A percentile compares a stretch with the other conserved stretches of the same genome.
phyloP scores from a whole-genome alignment of 2,888 invertebrate genomes.

The Vesta saturnalis region DNA sequence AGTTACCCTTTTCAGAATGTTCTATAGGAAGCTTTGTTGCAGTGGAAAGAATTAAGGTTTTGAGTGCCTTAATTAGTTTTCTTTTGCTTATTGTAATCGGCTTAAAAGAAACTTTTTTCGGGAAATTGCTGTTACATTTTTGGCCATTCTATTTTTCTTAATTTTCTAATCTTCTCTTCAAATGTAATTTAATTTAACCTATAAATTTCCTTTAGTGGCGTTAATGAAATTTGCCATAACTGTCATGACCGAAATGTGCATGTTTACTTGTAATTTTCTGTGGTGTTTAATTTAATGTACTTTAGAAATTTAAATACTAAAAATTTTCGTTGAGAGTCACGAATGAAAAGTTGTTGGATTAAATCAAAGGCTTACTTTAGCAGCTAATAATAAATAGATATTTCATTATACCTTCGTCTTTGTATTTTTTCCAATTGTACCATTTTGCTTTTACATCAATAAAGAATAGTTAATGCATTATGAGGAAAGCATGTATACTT shows the following conservation, averaged over 20 bases:
- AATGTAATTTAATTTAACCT: background rate
- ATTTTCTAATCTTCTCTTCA: background rate
- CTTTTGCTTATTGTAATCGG: background rate
- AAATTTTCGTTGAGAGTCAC: conserved; percentile 10
- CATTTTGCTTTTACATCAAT: too few relatives aligned
- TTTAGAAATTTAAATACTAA: conserved; percentile 11
- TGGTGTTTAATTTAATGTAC: conserved; percentile 11
- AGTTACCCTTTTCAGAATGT: background rate
- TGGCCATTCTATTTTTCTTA: background rate
- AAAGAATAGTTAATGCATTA: too few relatives aligned
- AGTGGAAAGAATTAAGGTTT: background rate
- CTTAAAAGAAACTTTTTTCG: too few relatives aligned
- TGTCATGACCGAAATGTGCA: conserved; percentile 8
- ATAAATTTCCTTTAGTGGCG: conserved; percentile 10
- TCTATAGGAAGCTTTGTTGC: background rate
- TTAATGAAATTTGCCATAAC: conserved; percentile 9
- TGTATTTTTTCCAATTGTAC: too few relatives aligned
- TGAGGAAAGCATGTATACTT: too few relatives aligned
- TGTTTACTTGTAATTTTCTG: conserved; percentile 15
- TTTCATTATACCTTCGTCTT: too few relatives aligned
- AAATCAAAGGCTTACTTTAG: background rate
- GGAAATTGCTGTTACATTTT: background rate
- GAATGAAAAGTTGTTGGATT: background rate
- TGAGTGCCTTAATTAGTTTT: conserved; percentile 1
- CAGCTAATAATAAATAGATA: background rate